phyloP scores from a whole-genome alignment of 1,140 invertebrate genomes.

The Pomacea maculata region DNA sequence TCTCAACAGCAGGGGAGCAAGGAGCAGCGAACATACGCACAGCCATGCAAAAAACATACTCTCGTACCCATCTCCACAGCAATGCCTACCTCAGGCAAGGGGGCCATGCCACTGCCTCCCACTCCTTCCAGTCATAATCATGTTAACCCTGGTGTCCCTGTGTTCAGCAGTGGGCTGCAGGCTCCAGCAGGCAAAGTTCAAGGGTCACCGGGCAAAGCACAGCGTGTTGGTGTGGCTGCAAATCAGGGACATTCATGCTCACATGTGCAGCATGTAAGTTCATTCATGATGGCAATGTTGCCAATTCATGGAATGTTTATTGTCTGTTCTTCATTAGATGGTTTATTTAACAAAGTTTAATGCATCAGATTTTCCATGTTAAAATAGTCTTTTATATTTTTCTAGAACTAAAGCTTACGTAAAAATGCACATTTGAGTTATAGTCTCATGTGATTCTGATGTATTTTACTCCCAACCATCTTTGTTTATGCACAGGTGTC shows the following conservation, averaged over 20 bases:
- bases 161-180: background rate
- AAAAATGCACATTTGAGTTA: no score
- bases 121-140: slow-evolving; percentile 22
- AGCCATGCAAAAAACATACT: slow-evolving; percentile 20
- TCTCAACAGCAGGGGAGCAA: background rate
- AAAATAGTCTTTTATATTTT: no score
- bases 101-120: slow-evolving; percentile 4
- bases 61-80: background rate
- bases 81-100: background rate
- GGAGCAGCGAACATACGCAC: slow-evolving; percentile 20
- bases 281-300: no score
- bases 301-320: no score
- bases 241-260: slow-evolving; percentile 13
- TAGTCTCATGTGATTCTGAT: no score
- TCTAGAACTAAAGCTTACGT: no score
- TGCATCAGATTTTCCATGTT: no score
- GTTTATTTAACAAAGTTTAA: no score
- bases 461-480: no score
- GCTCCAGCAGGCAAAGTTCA: slow-evolving; percentile 5
- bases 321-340: no score
- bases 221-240: background rate
- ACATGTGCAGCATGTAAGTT: slow-evolving; percentile 17
- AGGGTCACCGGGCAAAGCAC: slow-evolving; percentile 1
- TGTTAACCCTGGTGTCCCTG: background rate
- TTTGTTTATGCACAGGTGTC: no score